Conservation (phyloP, 2,888 invertebrate genomes). For the Eurois occulta region DNA sequence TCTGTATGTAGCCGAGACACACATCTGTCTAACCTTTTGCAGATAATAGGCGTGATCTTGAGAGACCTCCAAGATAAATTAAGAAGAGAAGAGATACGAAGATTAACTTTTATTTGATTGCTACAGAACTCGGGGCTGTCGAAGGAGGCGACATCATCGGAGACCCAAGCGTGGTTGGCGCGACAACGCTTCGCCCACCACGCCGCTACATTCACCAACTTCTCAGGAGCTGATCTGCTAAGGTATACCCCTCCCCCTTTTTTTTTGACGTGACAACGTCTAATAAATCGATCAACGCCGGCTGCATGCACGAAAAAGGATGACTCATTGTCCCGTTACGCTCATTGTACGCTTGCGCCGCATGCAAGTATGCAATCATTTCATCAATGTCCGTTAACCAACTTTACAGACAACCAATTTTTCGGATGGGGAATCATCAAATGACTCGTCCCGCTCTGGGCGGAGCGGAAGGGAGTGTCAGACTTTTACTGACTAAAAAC, state of each 20-base stretch:
- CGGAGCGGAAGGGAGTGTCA: too few species aligned
- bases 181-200: slow-evolving; percentile 94
- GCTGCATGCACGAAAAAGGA: too few species aligned
- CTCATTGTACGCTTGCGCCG: too few species aligned
- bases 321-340: too few species aligned
- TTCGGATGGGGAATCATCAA: too few species aligned
- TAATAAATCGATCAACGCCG: too few species aligned
- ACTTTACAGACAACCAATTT: too few species aligned
- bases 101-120: neutral
- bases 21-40: neutral
- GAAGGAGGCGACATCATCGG: slow-evolving; percentile 92
- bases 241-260: slow-evolving; percentile 87
- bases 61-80: neutral
- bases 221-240: slow-evolving; percentile 96
- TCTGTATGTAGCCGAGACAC: neutral
- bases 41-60: neutral
- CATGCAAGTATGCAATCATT: too few species aligned
- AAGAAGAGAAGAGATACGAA: neutral
- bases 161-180: slow-evolving; percentile 95
- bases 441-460: too few species aligned
- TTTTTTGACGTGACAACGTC: too few species aligned
- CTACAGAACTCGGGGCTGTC: slow-evolving; percentile 89
- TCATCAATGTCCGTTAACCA: too few species aligned
- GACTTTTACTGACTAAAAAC: too few species aligned
- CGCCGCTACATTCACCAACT: slow-evolving; percentile 94